A percentile compares a stretch with the other conserved stretches of the same genome.
Conservation (phyloP, 2,113 vertebrate species). For the Pygoscelis antarcticus region DNA sequence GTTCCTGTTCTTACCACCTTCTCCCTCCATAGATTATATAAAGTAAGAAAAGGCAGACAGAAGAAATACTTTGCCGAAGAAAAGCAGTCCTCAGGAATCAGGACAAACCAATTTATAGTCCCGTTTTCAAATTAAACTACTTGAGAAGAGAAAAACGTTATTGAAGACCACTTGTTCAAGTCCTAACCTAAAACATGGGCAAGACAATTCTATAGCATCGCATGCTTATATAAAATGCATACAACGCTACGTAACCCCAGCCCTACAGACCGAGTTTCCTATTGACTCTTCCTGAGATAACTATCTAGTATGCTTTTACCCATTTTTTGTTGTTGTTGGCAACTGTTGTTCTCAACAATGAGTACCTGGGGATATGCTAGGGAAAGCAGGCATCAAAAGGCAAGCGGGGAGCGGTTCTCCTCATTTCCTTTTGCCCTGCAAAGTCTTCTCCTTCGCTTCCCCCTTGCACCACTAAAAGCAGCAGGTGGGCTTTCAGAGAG, state of each 20-base stretch:
- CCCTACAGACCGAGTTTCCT: neutral
- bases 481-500: neutral
- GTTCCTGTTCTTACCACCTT: neutral
- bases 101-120: neutral
- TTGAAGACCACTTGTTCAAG: neutral
- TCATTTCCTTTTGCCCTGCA: neutral
- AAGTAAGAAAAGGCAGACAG: neutral
- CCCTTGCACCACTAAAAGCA: neutral
- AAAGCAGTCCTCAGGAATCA: neutral
- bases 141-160: neutral
- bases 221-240: accelerated
- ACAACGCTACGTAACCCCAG: accelerated
- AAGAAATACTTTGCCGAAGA: neutral
- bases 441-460: neutral
- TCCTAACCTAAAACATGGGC: neutral
- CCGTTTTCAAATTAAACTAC: neutral
- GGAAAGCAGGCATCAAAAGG: neutral
- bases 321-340: neutral
- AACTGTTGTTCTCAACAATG: accelerated
- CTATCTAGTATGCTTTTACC: neutral
- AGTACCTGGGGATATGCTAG: accelerated
- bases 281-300: neutral
- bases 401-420: neutral
- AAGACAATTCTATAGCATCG: accelerated
- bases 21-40: neutral